phyloP scores from a whole-genome alignment of 2,113 vertebrate genomes.

The Xenotilapia flavipinnis region DNA sequence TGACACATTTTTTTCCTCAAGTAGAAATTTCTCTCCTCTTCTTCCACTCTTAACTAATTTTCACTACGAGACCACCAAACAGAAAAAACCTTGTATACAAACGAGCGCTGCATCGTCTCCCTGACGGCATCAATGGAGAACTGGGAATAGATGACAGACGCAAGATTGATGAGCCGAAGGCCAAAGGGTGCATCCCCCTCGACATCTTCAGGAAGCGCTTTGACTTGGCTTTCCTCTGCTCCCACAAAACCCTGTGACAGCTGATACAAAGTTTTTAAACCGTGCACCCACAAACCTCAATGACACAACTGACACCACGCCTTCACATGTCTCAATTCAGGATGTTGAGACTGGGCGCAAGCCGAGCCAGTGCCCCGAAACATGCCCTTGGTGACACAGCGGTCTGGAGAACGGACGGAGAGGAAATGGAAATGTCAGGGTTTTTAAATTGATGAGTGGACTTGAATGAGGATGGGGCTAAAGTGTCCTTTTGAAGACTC shows the following conservation, averaged over 20 bases:
- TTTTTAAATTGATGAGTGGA: constrained; percentile 50
- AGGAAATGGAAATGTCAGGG: constrained; percentile 64
- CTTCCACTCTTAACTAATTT: background rate
- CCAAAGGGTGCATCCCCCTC: constrained; percentile 57
- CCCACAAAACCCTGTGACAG: constrained; percentile 58
- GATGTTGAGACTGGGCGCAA: background rate
- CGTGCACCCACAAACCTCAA: background rate
- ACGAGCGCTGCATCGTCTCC: background rate
- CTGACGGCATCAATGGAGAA: constrained; percentile 26
- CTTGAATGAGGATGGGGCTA: constrained; percentile 34
- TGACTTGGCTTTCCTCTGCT: constrained; percentile 34
- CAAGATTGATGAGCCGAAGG: constrained; percentile 63
- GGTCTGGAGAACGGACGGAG: constrained; percentile 19
- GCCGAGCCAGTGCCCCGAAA: background rate
- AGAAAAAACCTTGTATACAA: background rate
- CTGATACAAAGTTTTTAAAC: constrained; percentile 20
- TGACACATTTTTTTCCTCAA: background rate
- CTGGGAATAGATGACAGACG: constrained; percentile 47
- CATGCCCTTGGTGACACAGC: constrained; percentile 44
- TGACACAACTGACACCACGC: constrained; percentile 23
- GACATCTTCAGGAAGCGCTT: constrained; percentile 64
- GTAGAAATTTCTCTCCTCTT: background rate
- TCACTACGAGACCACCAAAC: background rate
- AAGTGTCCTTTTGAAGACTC: constrained; percentile 8
- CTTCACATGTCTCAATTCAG: constrained; percentile 50